Percentiles rank a stretch among this genome's conserved stretches.
Evolutionary conservation across 2,113 vertebrate genomes (phyloP).

Genomic region (Emydocephalus ijimae): DNA sequence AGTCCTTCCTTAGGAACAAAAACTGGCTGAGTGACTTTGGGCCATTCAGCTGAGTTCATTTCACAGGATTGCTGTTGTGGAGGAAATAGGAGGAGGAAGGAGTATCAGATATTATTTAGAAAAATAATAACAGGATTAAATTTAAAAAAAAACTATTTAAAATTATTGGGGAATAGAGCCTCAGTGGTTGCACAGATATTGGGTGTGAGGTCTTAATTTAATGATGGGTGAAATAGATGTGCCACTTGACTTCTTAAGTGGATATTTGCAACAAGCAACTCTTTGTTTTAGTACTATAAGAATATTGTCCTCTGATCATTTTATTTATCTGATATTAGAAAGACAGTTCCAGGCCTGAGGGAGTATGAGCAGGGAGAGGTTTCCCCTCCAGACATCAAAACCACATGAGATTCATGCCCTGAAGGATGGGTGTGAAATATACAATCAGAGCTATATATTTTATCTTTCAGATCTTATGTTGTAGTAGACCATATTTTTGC

Average conservation of each 20-base stretch:
- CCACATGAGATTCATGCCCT: neutral
- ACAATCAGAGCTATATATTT: neutral
- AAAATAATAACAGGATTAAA: neutral
- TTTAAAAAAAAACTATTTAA: neutral
- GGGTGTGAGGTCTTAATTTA: neutral
- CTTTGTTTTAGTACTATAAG: neutral
- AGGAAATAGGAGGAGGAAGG: neutral
- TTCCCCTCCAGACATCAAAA: too few relatives aligned
- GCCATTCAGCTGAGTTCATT: neutral
- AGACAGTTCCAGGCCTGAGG: too few relatives aligned
- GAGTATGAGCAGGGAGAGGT: too few relatives aligned
- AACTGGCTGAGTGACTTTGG: neutral
- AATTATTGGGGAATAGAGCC: constrained; percentile 23
- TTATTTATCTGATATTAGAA: too few relatives aligned
- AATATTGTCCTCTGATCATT: constrained; percentile 17
- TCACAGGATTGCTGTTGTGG: neutral
- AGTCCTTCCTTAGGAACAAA: neutral
- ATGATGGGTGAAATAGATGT: neutral
- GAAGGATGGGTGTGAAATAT: constrained; percentile 23
- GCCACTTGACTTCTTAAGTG: neutral
- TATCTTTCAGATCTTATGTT: neutral
- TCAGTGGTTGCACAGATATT: constrained; percentile 6
- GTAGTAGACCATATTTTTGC: neutral
- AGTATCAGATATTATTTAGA: neutral
- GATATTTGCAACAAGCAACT: neutral